Conservation (phyloP, 2,888 invertebrate species). For the Smittia aterrima region DNA sequence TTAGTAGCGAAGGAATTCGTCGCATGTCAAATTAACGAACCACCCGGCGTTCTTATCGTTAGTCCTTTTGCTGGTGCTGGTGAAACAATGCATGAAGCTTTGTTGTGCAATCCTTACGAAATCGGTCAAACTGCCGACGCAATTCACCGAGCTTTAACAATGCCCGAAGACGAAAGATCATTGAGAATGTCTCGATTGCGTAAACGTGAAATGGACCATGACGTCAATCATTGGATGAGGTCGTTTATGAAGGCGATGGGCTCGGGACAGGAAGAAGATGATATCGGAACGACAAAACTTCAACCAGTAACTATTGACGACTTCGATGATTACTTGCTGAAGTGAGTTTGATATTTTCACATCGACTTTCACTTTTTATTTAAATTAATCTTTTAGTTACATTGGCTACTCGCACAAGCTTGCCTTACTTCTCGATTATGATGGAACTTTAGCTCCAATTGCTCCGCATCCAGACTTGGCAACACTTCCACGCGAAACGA, state of each 20-base stretch:
- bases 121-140: slow-evolving; percentile 83
- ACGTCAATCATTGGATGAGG: slow-evolving; percentile 87
- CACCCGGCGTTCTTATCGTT: slow-evolving; percentile 82
- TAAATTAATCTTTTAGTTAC: slow-evolving; percentile 59
- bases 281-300: slow-evolving; percentile 80
- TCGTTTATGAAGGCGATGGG: slow-evolving; percentile 86
- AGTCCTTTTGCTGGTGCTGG: slow-evolving; percentile 91
- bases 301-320: slow-evolving; percentile 88
- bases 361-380: slow-evolving; percentile 9
- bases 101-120: slow-evolving; percentile 87
- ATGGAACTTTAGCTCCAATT: slow-evolving; percentile 84
- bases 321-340: slow-evolving; percentile 83
- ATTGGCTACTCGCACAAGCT: slow-evolving; percentile 83
- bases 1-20: slow-evolving; percentile 90
- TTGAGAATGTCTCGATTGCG: slow-evolving; percentile 83
- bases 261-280: slow-evolving; percentile 77
- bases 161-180: slow-evolving; percentile 85
- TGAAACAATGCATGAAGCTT: slow-evolving; percentile 90
- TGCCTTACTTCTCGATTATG: slow-evolving; percentile 80
- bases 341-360: slow-evolving; percentile 58
- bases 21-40: slow-evolving; percentile 83
- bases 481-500: slow-evolving; percentile 79
- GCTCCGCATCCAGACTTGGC: slow-evolving; percentile 88
- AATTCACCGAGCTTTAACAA: slow-evolving; percentile 80
- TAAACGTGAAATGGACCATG: slow-evolving; percentile 75